Base-by-base conservation (phyloP, 2,888 invertebrate genomes). In the Hyposoter dolosus region DNA sequence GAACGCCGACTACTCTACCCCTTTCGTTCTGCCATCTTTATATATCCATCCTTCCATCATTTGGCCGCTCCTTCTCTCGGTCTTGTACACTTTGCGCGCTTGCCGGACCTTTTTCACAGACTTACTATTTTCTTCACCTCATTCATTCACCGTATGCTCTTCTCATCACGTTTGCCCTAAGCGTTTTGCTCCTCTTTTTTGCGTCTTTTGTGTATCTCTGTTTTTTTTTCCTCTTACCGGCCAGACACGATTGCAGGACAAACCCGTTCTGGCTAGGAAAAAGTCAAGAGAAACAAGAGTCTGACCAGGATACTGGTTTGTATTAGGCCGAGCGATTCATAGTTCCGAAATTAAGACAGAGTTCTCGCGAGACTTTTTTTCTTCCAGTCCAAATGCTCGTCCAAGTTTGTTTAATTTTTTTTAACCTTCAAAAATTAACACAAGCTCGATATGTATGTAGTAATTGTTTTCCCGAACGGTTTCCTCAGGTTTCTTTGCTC, bases 1-100 rank as follows among this genome's bases (percentile, higher is more conserved):
- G 91, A 92, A 92, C 91, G 90, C 91, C 90, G 90, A 91, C 91
- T 90, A 89, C 89, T 89, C 88, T 87, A 88, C 84, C 83, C 81
- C 32, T 65, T 77, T 60, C 78, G 72, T 50, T 68, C 68, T 68
- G 45, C 76, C 40, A 63, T 83, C 69, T 69, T 65, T 68, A 72
- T 68, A 60, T 60, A 78, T 50, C 84, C 82, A 83, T 83, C 84
- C 80, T 80, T 63, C 60, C 79, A 45, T 68, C 56, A 69, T 69
- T 63, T 89, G 77, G 79, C 82, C 81, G 82, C 88, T 85, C 60
- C 79, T 83, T 82, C 74, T 82, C 80, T 69, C 74, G 66, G 83
- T 80, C 82, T 84, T 45, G 32, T 63, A 76, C 76, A 53, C 50
- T 76, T 65, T 69, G 66, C 60, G n/a, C 53, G 66, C 56, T 83